Percentiles rank a stretch among this genome's conserved stretches.
These are phyloP conservation scores for Drosophila macrospina DNA, from an alignment of 2,888 invertebrate species.

Conservation along the genomic window DNA sequence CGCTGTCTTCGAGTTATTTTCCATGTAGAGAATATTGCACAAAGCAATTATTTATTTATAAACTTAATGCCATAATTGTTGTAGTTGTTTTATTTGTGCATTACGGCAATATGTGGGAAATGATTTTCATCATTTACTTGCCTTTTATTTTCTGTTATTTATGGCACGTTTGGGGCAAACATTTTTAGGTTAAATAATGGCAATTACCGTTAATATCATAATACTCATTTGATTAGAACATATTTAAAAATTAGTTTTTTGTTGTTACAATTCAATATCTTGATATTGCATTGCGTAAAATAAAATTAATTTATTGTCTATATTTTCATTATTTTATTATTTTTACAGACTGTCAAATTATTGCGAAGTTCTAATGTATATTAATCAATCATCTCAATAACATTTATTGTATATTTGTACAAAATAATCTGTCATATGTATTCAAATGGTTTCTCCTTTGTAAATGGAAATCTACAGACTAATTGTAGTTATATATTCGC, in stretches of 20 bases:
- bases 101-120: constrained; percentile 28
- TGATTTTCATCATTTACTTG: constrained; percentile 2
- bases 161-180: constrained; percentile 6
- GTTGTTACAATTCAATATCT: constrained; percentile 19
- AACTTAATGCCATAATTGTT: constrained; percentile 37
- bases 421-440: no score
- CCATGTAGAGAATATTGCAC: constrained; percentile 16
- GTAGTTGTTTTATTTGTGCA: constrained; percentile 14
- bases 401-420: background rate
- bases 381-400: background rate
- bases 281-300: constrained; percentile 19
- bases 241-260: background rate
- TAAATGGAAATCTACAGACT: no score
- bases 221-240: constrained; percentile 5
- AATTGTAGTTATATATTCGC: no score
- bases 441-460: no score
- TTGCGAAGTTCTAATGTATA: background rate
- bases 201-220: constrained; percentile 15
- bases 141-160: constrained; percentile 3
- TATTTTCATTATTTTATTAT: background rate
- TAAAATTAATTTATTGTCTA: background rate
- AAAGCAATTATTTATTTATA: constrained; percentile 52
- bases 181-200: constrained; percentile 14
- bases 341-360: background rate
- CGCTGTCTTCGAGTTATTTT: constrained; percentile 21